Conservation (phyloP, 2,888 invertebrate species). For the Cephus sareptanus region DNA sequence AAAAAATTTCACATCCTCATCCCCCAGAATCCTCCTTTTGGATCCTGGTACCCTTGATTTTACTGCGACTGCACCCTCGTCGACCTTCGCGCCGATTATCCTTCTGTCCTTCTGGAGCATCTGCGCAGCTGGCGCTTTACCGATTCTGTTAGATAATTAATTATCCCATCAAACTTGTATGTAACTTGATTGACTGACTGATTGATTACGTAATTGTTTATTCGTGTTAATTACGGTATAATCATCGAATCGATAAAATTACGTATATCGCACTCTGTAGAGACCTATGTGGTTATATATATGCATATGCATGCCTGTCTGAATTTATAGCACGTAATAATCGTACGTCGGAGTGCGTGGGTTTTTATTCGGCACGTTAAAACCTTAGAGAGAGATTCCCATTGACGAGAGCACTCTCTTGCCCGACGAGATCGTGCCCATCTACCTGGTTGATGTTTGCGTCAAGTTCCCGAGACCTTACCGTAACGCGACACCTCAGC, state of each 20-base stretch:
- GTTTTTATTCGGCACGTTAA: neutral
- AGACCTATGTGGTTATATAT: neutral
- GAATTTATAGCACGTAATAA: neutral
- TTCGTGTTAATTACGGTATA: conserved; percentile 33
- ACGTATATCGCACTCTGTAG: neutral
- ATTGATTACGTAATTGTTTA: conserved; percentile 39
- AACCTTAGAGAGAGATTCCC: neutral
- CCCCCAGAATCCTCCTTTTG: neutral
- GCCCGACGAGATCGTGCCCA: neutral
- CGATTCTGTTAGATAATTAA: neutral
- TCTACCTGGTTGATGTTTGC: neutral
- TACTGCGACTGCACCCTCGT: neutral
- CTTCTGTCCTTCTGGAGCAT: neutral
- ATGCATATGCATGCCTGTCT: neutral
- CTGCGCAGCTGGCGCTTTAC: neutral
- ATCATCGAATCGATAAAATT: neutral
- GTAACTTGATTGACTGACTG: conserved; percentile 33
- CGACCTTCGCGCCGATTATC: neutral
- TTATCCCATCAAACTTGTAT: neutral
- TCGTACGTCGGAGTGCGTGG: neutral
- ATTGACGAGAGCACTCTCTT: neutral
- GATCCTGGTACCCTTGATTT: neutral
- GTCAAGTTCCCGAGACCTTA: neutral
- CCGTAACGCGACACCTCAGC: neutral
- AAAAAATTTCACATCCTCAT: conserved; percentile 32